phyloP scores from a whole-genome alignment of 30 jellyfish, hydroid and myxozoan species.

The Cassiopea xamachana region DNA sequence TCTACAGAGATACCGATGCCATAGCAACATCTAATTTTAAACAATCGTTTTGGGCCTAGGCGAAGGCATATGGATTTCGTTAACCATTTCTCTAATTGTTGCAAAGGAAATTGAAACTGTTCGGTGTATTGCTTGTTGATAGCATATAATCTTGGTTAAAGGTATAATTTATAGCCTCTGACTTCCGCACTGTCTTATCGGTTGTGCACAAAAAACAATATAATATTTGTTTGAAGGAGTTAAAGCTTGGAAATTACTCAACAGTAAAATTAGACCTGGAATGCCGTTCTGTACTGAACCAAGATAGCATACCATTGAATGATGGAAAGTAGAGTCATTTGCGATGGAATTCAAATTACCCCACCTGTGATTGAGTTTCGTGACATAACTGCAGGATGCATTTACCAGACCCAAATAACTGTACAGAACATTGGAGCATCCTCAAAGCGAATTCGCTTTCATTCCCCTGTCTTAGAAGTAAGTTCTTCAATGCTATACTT shows the following conservation, averaged over 20 bases:
- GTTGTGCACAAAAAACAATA: no score
- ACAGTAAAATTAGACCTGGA: not conserved
- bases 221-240: no score
- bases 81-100: not conserved
- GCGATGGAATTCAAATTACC: constrained; percentile 68
- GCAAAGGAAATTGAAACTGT: not conserved
- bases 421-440: constrained; percentile 76
- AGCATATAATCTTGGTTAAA: no score
- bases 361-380: constrained; percentile 90
- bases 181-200: no score
- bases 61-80: not conserved
- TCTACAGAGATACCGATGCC: not conserved
- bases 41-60: not conserved
- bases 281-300: not conserved
- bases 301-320: not conserved
- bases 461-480: constrained; percentile 82
- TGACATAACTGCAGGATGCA: constrained; percentile 80
- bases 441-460: constrained; percentile 63
- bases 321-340: not conserved
- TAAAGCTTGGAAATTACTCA: no score
- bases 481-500: not conserved
- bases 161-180: no score
- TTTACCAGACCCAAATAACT: constrained; percentile 80
- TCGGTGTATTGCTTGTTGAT: not conserved
- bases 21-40: not conserved